Evolutionary conservation across 2,888 invertebrate genomes (phyloP).

Genomic region (Mesorhabditis sp.): DNA sequence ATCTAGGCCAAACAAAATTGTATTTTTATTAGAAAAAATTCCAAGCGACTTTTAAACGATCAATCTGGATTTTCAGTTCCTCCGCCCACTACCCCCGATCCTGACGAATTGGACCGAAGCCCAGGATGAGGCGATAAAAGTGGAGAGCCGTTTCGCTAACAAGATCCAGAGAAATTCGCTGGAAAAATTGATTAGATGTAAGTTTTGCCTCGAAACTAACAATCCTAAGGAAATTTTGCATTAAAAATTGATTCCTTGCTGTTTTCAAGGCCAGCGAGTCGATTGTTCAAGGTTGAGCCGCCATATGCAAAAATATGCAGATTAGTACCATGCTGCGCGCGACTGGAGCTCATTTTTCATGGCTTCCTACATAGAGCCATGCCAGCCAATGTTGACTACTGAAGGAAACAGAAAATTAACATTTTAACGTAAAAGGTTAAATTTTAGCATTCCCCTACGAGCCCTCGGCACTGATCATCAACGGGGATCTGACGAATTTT

Average conservation of each 20-base stretch:
- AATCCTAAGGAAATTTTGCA: no score
- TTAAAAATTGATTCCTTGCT: no score
- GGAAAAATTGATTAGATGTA: not conserved
- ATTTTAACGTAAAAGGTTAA: not conserved
- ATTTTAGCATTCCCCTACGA: constrained; percentile 17
- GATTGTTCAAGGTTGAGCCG: constrained; percentile 11
- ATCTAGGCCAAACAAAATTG: no score
- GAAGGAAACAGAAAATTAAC: no score
- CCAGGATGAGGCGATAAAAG: constrained; percentile 26
- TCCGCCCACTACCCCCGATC: not conserved
- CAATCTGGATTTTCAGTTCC: constrained; percentile 5
- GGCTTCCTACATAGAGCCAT: no score
- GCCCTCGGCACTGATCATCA: constrained; percentile 48
- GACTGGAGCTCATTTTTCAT: no score
- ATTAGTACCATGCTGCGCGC: not conserved
- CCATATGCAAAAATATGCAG: not conserved
- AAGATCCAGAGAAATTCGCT: constrained; percentile 40
- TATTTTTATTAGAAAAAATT: no score
- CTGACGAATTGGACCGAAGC: constrained; percentile 18
- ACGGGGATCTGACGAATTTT: constrained; percentile 56
- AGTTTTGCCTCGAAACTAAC: not conserved
- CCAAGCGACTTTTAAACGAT: no score
- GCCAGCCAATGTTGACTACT: no score
- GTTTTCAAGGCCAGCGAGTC: no score
- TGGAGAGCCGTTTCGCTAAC: constrained; percentile 48